Evolutionary conservation across 2,888 invertebrate species (phyloP).

Genomic region (Ashinkailepas kermadecensis): DNA sequence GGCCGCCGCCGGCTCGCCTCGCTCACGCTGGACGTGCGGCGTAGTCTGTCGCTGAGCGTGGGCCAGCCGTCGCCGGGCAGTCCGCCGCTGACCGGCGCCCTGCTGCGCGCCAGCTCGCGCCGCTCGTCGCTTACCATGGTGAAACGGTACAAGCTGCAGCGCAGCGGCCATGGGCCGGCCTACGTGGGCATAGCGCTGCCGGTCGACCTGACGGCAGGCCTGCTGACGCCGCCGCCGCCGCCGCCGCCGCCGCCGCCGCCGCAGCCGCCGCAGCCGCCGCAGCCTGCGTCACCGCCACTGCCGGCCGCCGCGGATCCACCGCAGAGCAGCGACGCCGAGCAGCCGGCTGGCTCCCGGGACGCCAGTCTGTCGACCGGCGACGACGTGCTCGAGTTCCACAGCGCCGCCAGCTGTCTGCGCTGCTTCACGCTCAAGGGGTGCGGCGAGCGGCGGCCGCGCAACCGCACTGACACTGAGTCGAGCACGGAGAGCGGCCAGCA

Average conservation of each 20-base stretch:
- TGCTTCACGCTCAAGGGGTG: slow-evolving; percentile 31
- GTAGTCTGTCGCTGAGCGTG: neutral
- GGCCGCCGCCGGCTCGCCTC: slow-evolving; percentile 24
- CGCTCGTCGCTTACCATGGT: slow-evolving; percentile 22
- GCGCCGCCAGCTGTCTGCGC: slow-evolving; percentile 35
- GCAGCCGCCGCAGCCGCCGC: slow-evolving; percentile 21
- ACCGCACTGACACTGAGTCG: neutral
- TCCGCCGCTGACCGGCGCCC: neutral
- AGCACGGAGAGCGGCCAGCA: slow-evolving; percentile 14
- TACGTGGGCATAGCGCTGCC: slow-evolving; percentile 33
- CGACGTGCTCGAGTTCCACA: slow-evolving; percentile 34
- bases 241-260: slow-evolving; percentile 24
- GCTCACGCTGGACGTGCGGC: neutral
- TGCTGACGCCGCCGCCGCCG: slow-evolving; percentile 25
- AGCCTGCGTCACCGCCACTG: slow-evolving; percentile 25
- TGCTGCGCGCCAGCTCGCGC: slow-evolving; percentile 16
- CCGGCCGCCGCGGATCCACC: slow-evolving; percentile 26
- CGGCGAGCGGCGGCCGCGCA: slow-evolving; percentile 11
- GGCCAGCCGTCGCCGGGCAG: neutral
- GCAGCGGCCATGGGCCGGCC: neutral
- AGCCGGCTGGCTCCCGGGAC: neutral
- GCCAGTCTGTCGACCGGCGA: neutral
- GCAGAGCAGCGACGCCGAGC: slow-evolving; percentile 4
- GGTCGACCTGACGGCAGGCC: slow-evolving; percentile 29
- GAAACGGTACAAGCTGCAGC: slow-evolving; percentile 23